Conservation (phyloP, 1,140 invertebrate species). For the Melipona quadrifasciata region DNA sequence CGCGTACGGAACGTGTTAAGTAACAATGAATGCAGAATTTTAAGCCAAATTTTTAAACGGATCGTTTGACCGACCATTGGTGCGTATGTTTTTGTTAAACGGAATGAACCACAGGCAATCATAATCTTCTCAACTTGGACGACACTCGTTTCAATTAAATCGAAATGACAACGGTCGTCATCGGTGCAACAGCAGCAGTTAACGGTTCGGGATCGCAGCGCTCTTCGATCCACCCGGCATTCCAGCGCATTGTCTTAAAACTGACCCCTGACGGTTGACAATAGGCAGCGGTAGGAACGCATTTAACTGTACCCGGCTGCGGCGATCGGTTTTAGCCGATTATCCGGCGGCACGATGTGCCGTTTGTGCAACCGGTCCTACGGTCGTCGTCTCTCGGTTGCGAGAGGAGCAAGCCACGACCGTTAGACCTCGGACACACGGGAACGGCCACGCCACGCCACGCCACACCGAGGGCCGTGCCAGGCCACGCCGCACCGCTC, state of each 20-base stretch:
- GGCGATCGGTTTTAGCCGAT: constrained; percentile 64
- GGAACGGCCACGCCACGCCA: neutral
- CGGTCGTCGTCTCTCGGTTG: constrained; percentile 48
- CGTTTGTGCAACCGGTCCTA: constrained; percentile 75
- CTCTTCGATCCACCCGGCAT: constrained; percentile 13
- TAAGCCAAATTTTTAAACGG: too few species aligned
- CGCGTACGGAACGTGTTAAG: too few species aligned
- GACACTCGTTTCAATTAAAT: constrained; percentile 22
- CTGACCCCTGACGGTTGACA: constrained; percentile 18
- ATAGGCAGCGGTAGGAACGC: constrained; percentile 50
- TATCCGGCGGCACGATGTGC: constrained; percentile 60
- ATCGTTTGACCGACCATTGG: too few species aligned
- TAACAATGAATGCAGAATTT: too few species aligned
- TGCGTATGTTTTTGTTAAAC: too few species aligned
- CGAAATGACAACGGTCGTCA: neutral
- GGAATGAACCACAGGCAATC: too few species aligned
- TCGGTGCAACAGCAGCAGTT: neutral
- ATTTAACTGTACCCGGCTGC: constrained; percentile 53
- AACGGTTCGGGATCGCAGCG: constrained; percentile 27
- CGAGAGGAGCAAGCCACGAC: constrained; percentile 62
- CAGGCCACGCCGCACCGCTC: constrained; percentile 25
- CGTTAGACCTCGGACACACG: constrained; percentile 73
- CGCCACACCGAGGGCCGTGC: too few species aligned
- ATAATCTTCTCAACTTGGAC: too few species aligned
- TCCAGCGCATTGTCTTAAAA: constrained; percentile 29